Base-by-base conservation (phyloP, 2,113 vertebrate species). In the Poicephalus gulielmi region DNA sequence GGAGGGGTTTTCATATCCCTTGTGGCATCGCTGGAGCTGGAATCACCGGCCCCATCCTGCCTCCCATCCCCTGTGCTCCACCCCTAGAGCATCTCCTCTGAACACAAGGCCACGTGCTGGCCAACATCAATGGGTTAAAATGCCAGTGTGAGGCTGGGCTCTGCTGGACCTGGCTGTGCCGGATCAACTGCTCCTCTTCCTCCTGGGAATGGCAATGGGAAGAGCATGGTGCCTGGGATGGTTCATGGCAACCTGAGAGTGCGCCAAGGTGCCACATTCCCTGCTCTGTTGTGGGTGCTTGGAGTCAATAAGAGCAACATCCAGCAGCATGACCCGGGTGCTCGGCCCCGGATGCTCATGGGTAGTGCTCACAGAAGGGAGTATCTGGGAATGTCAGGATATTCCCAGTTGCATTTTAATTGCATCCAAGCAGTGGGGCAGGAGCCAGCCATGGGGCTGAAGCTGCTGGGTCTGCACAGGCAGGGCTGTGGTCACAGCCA, bases 301-400 rank as follows among this genome's bases (percentile, higher is more conserved):
- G 77, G n/a, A 27, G 41, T 25, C 1, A 18, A 15, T 13, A 44
- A 7, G 23, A n/a, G 23, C 33, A 7, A 2, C 4, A 1, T 19
- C 70, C 2, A 2, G 20, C 41, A 3, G 30, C 2, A 7, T 3
- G 1, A 28, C 7, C 9, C 0, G 30, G 52, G 9, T 9, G 69
- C 53, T 55, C 0, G 3, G 41, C 31, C 33, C 1, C 6, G 1
- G 57, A 1, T 0, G 23, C 77, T 20, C 59, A 13, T 2, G 13
- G 35, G 44, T 79, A 46, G 79, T 2, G 1, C 43, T 46, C 39
- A 3, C 70, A 7, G 49, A 8, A 37, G 69, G 0, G 30, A 68
- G 33, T 20, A 37, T 28, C 64, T 62, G 60, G 39, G 19, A 3
- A 14, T 19, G 5, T 3, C 19, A 23, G 52, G 73, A 14, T 14